Conservation (phyloP, 1,140 invertebrate genomes). For the Coenobita brevimanus region DNA sequence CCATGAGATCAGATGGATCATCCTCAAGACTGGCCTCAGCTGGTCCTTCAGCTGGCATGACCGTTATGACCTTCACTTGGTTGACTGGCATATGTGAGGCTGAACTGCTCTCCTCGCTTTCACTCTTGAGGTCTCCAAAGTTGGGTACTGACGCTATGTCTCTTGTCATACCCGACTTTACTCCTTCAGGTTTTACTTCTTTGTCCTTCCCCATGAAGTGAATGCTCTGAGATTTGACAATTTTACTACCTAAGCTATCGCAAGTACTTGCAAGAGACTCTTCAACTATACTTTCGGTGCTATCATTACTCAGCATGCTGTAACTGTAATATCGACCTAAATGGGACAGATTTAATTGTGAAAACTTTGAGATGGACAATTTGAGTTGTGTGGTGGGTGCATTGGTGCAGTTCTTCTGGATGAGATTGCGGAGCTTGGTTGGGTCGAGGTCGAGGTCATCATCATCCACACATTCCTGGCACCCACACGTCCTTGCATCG, state of each 20-base stretch:
- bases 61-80: conserved; percentile 55
- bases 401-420: conserved; percentile 58
- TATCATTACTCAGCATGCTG: conserved; percentile 81
- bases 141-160: conserved; percentile 86
- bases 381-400: conserved; percentile 75
- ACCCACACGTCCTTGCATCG: conserved; percentile 37
- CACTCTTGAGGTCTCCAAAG: conserved; percentile 73
- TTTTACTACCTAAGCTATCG: conserved; percentile 71
- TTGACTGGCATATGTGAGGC: conserved; percentile 40
- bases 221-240: conserved; percentile 80
- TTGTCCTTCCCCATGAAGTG: conserved; percentile 75
- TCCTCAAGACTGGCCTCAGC: conserved; percentile 60
- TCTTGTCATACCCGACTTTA: conserved; percentile 75
- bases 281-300: conserved; percentile 79
- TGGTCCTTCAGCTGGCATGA: conserved; percentile 44
- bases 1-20: conserved; percentile 50
- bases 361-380: conserved; percentile 83
- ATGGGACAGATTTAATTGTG: conserved; percentile 82
- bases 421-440: conserved; percentile 51
- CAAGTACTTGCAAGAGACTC: conserved; percentile 67
- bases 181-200: conserved; percentile 15
- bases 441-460: conserved; percentile 63
- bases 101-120: neutral
- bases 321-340: conserved; percentile 81
- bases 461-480: conserved; percentile 55